A percentile compares a stretch with the other conserved stretches of the same genome.
phyloP scores from a whole-genome alignment of 1,140 invertebrate genomes.

The Notospermus geniculatus region DNA sequence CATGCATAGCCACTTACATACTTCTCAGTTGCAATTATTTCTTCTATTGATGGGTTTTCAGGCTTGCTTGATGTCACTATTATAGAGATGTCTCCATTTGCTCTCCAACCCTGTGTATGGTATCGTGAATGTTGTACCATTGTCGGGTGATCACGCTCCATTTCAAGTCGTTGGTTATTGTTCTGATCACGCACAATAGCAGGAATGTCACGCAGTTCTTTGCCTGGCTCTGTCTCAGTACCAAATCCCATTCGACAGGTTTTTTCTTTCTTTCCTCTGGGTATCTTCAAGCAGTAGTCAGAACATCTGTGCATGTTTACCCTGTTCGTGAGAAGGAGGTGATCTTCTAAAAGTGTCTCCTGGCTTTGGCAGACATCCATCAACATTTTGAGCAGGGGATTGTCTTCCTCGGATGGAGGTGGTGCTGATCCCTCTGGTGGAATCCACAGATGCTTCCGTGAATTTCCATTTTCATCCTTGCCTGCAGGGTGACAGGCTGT shows the following conservation, averaged over 20 bases:
- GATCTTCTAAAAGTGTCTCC: constrained; percentile 18
- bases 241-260: neutral
- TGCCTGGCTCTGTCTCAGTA: neutral
- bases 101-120: constrained; percentile 4
- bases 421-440: constrained; percentile 22
- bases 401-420: constrained; percentile 18
- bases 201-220: neutral
- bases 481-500: constrained; percentile 21
- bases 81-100: constrained; percentile 1
- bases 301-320: constrained; percentile 26
- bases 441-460: constrained; percentile 23
- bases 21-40: constrained; percentile 8
- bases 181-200: neutral
- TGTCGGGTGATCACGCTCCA: neutral
- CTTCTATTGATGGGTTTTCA: neutral
- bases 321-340: constrained; percentile 15
- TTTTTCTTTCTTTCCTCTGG: neutral
- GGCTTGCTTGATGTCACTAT: neutral
- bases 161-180: neutral
- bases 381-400: constrained; percentile 17
- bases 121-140: neutral
- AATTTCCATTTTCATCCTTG: constrained; percentile 22
- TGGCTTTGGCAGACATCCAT: constrained; percentile 24
- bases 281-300: constrained; percentile 10
- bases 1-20: constrained; percentile 5